Conservation (phyloP, 2,113 vertebrate species). For the Leptodactylus fuscus region DNA sequence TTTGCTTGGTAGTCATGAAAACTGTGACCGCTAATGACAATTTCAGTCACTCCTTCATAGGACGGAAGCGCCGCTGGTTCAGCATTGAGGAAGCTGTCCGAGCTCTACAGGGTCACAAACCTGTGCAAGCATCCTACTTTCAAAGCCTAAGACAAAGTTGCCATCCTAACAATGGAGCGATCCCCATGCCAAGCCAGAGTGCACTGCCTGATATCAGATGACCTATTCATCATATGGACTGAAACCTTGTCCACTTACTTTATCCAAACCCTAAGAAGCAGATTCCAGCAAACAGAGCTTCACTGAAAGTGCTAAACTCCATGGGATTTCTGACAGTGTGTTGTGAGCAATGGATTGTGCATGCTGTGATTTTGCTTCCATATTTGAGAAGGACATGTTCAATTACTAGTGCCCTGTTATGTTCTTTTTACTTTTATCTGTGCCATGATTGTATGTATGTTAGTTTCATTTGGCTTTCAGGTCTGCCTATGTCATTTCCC, state of each 20-base stretch:
- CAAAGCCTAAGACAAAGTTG: conserved; percentile 89
- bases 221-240: conserved; percentile 71
- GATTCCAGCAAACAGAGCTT: conserved; percentile 65
- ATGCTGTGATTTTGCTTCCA: conserved; percentile 1
- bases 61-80: conserved; percentile 99
- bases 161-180: conserved; percentile 89
- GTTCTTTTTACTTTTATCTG: neutral
- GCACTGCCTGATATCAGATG: conserved; percentile 95
- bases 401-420: neutral
- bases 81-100: conserved; percentile 93
- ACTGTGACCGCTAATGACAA: conserved; percentile 41
- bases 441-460: neutral
- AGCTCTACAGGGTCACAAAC: conserved; percentile 95
- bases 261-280: conserved; percentile 42
- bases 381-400: neutral
- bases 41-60: conserved; percentile 75
- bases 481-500: neutral
- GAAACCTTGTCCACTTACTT: conserved; percentile 64
- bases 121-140: conserved; percentile 96
- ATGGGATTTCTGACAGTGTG: neutral
- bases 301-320: conserved; percentile 64
- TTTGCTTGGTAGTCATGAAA: neutral
- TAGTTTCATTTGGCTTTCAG: neutral
- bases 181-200: conserved; percentile 88
- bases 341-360: conserved; percentile 34